Evolutionary conservation across 64 coral and sea anemone genomes (phyloP).

Genomic region (Acropora tenuis): DNA sequence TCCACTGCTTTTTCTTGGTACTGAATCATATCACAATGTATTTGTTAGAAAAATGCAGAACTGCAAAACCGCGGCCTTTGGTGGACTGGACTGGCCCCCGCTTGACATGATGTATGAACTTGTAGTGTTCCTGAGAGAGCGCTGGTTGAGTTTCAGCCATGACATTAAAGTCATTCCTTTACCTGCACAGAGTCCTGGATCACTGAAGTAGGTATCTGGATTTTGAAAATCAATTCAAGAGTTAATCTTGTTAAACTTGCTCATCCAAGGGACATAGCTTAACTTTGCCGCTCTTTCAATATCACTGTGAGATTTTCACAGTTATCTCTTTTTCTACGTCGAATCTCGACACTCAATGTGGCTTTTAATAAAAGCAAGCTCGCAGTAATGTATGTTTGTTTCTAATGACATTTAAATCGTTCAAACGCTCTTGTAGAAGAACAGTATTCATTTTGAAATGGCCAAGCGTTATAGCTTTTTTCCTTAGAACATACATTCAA

Average conservation of each 20-base stretch:
- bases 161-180: slow-evolving; percentile 76
- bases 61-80: slow-evolving; percentile 83
- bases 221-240: not conserved
- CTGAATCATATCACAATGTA: slow-evolving; percentile 87
- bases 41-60: slow-evolving; percentile 60
- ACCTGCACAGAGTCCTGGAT: slow-evolving; percentile 70
- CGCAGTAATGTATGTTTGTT: too few relatives aligned
- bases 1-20: slow-evolving; percentile 76
- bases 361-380: too few relatives aligned
- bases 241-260: not conserved
- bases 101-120: slow-evolving; percentile 86
- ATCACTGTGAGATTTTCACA: too few relatives aligned
- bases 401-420: too few relatives aligned
- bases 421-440: too few relatives aligned
- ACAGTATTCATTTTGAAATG: too few relatives aligned
- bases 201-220: slow-evolving; percentile 87
- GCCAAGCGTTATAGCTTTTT: too few relatives aligned
- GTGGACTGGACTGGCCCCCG: slow-evolving; percentile 75
- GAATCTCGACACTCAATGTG: too few relatives aligned
- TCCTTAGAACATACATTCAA: too few relatives aligned
- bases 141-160: slow-evolving; percentile 75
- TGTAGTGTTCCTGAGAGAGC: slow-evolving; percentile 41
- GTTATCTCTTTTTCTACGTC: too few relatives aligned
- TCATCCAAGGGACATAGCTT: not conserved
- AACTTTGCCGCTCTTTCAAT: too few relatives aligned